Evolutionary conservation across 2,797 vertebrate species (phyloP), one percentile per base, ranked within the genome.

Genomic region (Clarias fuscus): DNA sequence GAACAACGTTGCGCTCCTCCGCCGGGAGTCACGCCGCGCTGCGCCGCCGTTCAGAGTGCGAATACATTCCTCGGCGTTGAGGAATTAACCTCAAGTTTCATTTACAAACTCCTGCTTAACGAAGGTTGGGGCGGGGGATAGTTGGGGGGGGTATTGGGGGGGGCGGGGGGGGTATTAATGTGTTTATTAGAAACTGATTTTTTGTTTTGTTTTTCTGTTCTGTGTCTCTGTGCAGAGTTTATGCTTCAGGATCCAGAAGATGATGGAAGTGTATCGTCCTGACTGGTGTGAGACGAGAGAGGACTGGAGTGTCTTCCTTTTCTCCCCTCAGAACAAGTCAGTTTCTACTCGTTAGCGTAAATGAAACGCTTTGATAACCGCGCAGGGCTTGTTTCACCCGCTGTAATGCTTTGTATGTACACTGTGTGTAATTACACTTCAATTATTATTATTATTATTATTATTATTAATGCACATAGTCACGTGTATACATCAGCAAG

Each of bases 241-340:
- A 86, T 99, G 98, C 89, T 99, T 99, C 94, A 97, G 98, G 3
- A 94, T 99, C 88, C 96, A 96, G 93, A 99, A 99, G 95, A 99
- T 98, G 98, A 95, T 99, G 1, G 98, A 99, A 77, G 97, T 95
- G 17, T 99, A 99, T 91, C 97, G 96, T 85, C 98, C 98, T 0
- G 97, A 97, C 88, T 99, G 98, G 98, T 99, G 98, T 83, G 97
- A 98, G 91, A 93, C 94, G 89, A 94, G 98, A 10, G 96, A 97
- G 85, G 96, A 99, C 88, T 99, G 98, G 98, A 98, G 98, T 0
- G 93, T 99, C 90, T 99, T 97, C 89, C 96, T 99, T 56, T 99
- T 99, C 94, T 99, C 98, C 7, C 98, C 98, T 0, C 96, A 97
- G 91, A 99, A 99, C 95, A 98, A 95, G 98, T 99, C 91, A 93